A percentile compares a stretch with the other conserved stretches of the same genome.
Evolutionary conservation across 2,113 vertebrate species (phyloP).

Genomic region (Mellivora capensis): DNA sequence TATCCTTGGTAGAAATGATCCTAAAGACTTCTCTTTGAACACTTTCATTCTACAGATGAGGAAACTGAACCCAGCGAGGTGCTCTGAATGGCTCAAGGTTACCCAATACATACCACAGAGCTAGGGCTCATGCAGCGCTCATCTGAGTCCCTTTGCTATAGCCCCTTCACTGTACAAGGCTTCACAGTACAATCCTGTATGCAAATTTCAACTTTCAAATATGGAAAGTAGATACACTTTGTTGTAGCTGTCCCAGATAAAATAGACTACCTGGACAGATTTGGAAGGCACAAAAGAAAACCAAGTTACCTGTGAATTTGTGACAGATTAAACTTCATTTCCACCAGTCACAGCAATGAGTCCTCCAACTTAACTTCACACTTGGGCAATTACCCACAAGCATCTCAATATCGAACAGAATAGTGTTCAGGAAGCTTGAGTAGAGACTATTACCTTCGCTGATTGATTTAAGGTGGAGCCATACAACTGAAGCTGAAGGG

Average conservation of each 20-base stretch:
- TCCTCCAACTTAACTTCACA: not conserved
- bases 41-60: not conserved
- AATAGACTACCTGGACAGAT: not conserved
- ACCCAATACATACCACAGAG: not conserved
- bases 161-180: not conserved
- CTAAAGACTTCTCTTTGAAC: not conserved
- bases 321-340: not conserved
- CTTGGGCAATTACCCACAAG: not conserved
- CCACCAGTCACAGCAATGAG: not conserved
- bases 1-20: not conserved
- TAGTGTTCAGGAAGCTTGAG: not conserved
- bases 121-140: not conserved
- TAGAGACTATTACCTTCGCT: slow-evolving; percentile 1
- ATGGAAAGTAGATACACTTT: not conserved
- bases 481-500: not conserved
- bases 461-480: not conserved
- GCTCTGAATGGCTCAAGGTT: not conserved
- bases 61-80: not conserved
- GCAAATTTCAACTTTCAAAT: not conserved
- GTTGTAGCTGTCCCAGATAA: not conserved
- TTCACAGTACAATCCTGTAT: not conserved
- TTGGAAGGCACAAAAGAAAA: not conserved
- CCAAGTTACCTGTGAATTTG: not conserved
- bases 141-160: not conserved
- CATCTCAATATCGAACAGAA: not conserved